Conservation (phyloP, 2,888 invertebrate species). For the Platycheirus albimanus region DNA sequence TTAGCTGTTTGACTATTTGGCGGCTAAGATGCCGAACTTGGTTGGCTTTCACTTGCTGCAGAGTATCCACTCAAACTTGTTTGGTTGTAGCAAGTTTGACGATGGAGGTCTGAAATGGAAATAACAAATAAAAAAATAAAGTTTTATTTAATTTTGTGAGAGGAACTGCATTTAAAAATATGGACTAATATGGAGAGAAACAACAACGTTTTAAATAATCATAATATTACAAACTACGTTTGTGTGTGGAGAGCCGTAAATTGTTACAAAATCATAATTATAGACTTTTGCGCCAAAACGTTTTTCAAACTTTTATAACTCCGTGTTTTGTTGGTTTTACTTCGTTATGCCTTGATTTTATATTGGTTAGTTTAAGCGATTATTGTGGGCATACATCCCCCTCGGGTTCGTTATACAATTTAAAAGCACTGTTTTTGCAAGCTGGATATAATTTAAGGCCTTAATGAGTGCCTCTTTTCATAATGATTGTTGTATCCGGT, state of each 20-base stretch:
- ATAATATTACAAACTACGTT: not conserved
- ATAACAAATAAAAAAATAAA: constrained; percentile 38
- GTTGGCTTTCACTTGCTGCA: constrained; percentile 67
- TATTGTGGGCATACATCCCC: too few species aligned
- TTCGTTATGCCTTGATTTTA: too few species aligned
- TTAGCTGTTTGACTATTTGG: constrained; percentile 36
- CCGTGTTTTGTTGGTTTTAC: too few species aligned
- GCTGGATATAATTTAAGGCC: too few species aligned
- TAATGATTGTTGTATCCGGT: too few species aligned
- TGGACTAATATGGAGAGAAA: not conserved
- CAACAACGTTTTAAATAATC: not conserved
- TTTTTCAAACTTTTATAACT: too few species aligned
- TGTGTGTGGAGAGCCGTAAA: not conserved
- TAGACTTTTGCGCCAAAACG: constrained; percentile 1
- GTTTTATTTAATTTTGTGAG: constrained; percentile 2
- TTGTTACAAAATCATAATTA: not conserved
- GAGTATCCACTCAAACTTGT: constrained; percentile 59
- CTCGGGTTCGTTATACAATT: too few species aligned
- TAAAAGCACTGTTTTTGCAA: too few species aligned
- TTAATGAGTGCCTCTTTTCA: too few species aligned
- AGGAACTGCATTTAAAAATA: constrained; percentile 11
- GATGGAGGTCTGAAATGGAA: constrained; percentile 52
- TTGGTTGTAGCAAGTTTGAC: constrained; percentile 64
- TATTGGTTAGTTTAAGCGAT: too few species aligned
- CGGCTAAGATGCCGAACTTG: constrained; percentile 53